phyloP scores from a whole-genome alignment of 53 echinoderm and acorn worm genomes.

The Crossaster papposus region DNA sequence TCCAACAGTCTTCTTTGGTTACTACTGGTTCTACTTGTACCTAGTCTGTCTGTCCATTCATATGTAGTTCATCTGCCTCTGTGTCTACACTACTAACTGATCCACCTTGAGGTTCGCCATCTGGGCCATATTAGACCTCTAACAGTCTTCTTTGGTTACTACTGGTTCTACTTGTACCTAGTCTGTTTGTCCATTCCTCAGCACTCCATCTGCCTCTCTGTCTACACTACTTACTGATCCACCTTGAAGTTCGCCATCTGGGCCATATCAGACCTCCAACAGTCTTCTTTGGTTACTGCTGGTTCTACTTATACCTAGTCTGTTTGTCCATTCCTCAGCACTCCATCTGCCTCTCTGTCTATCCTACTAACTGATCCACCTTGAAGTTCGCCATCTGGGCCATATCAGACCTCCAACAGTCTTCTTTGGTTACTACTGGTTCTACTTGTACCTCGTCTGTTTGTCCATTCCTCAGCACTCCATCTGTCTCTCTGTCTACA shows the following conservation, averaged over 20 bases:
- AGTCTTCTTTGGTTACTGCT: too few relatives aligned
- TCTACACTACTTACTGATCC: constrained; percentile 56
- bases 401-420: too few relatives aligned
- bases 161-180: too few relatives aligned
- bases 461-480: not conserved
- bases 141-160: not conserved
- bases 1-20: too few relatives aligned
- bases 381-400: too few relatives aligned
- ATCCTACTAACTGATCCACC: not conserved
- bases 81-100: too few relatives aligned
- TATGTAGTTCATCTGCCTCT: too few relatives aligned
- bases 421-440: not conserved
- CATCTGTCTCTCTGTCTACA: constrained; percentile 4
- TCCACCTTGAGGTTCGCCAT: not conserved
- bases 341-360: too few relatives aligned
- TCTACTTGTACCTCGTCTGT: not conserved
- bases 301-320: too few relatives aligned
- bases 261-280: not conserved
- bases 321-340: too few relatives aligned
- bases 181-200: not conserved
- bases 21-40: too few relatives aligned
- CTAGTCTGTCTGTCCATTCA: too few relatives aligned
- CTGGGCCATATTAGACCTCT: not conserved
- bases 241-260: not conserved
- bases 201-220: not conserved